Evolutionary conservation across 2,113 vertebrate species (phyloP), one percentile per base, ranked within the genome.

Genomic region (Passer montanus): DNA sequence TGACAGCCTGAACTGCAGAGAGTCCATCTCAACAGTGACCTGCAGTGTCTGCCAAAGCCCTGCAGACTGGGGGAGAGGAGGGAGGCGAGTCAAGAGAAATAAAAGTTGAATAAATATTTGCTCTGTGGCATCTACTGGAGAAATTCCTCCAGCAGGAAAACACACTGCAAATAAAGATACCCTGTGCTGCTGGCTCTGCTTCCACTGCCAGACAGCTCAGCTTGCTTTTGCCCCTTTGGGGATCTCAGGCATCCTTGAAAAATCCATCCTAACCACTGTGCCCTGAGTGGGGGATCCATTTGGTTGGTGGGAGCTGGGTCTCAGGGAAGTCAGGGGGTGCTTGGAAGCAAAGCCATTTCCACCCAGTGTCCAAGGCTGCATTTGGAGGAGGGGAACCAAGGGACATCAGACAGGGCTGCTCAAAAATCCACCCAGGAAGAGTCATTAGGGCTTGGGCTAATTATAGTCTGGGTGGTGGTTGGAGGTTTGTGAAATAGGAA

Each of bases 61-160:
- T 84, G 41, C 55, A 62, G 66, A 43, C 23, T 0, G 12, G 22
- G 64, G 63, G 55, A 43, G 50, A 74, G 53, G 84, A 66, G 81
- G 68, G 20, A 79, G 56, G 58, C 43, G 6, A 73, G 58, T 60
- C 89, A 87, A 77, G 82, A 95, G 94, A 94, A 95, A 94, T 93
- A 75, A 76, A 87, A 88, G 55, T 44, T 80, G 87, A 50, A 63
- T 89, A 93, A 97, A 95, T 96, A 95, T 95, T 97, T 95, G 89
- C 93, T 95, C 90, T 76, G 84, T 95, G 94, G 94, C 84, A 96
- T 91, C 89, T 89, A 74, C 62, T 6, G 35, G 78, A 90, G 94
- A 70, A 95, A 94, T 94, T 95, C 91, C 91, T 94, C 55, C 82
- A 41, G 70, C 74, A 68, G 75, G 74, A 95, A 91, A 96, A 89